Evolutionary conservation across 2,797 vertebrate species (phyloP).

Genomic region (Sternarchorhynchus goeldii): DNA sequence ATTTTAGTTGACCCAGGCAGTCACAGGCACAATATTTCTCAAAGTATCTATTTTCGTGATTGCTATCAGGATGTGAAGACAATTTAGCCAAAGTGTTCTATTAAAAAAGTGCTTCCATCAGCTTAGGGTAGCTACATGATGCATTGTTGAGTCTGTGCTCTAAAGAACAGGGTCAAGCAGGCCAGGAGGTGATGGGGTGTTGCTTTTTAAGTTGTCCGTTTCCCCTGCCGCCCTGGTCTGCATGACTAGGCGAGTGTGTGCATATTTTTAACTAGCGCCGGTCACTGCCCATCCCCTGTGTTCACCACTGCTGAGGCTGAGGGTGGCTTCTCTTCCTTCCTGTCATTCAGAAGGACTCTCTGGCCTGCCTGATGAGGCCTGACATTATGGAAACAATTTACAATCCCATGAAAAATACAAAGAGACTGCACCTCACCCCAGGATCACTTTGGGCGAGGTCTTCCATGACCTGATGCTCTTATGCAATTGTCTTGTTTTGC

Average conservation of each 20-base stretch:
- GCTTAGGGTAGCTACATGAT: not conserved
- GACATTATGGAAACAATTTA: constrained; percentile 39
- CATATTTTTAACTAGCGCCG: constrained; percentile 36
- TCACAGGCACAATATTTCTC: too few species aligned
- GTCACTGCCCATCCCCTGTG: constrained; percentile 20
- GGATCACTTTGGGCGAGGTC: not conserved
- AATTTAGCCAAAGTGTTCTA: not conserved
- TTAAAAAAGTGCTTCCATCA: not conserved
- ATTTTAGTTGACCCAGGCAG: too few species aligned
- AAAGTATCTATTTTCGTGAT: too few species aligned
- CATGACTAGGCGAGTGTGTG: constrained; percentile 15
- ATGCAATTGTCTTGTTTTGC: not conserved
- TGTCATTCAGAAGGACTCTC: constrained; percentile 38
- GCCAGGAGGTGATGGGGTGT: constrained; percentile 5
- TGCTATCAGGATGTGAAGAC: not conserved
- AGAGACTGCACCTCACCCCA: not conserved
- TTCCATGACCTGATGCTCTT: constrained; percentile 14
- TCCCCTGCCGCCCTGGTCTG: constrained; percentile 35
- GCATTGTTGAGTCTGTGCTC: constrained; percentile 5
- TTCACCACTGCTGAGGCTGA: constrained; percentile 30
- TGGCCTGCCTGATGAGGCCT: constrained; percentile 31
- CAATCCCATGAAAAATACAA: constrained; percentile 5
- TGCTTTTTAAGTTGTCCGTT: constrained; percentile 25
- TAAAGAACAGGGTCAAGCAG: not conserved
- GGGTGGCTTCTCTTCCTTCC: constrained; percentile 35